Evolutionary conservation across 1,140 invertebrate genomes (phyloP), one percentile per base, ranked within the genome.

Genomic region (Lasioglossum baleicum): DNA sequence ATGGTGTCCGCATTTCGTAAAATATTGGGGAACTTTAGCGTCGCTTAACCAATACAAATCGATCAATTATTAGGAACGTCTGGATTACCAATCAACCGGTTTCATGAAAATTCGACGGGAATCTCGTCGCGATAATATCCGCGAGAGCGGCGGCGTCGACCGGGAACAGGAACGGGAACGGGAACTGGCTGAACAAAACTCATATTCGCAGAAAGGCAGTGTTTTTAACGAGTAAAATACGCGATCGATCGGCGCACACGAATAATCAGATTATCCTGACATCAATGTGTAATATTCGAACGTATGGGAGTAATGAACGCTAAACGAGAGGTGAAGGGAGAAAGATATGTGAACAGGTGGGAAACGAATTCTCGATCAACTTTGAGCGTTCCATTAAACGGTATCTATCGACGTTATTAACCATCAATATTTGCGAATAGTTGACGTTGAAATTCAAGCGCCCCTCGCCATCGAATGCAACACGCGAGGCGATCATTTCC

Each of bases 341-440:
- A 53, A 61, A 68, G 78, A 44, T 74, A 80, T 61, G 78, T 51
- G 71, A 75, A 61, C 71, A 68, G 64, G 56, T 67, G 71, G 72
- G 56, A 51, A 75, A 75, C 63, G 72, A 80, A 80, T 74, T 80
- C 71, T 75, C 71, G 72, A 80, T 75, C 63, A 80, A 80, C 71
- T 79, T 73, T 65, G 60, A 73, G 61, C 69, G 60, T 79, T 79
- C 76, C 76, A 79, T 79, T 58, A 65, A 79, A 73, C 76, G 70
- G 61, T 66, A 58, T 73, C 76, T 64, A 73, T 63, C 68, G 35
- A 56, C 69, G 70, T 79, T 79, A 73, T 79, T 79, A 79, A 79
- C 76, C 70, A 79, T 73, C 70, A 73, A 79, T 79, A 73, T 79
- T 73, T 79, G 76, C 61, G 76, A 79, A 73, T 79, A 79, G 76